A percentile compares a stretch with the other conserved stretches of the same genome.
These are phyloP conservation scores for Drosophila diplacantha DNA, from an alignment of 2,888 invertebrate genomes.

Conservation along the genomic window DNA sequence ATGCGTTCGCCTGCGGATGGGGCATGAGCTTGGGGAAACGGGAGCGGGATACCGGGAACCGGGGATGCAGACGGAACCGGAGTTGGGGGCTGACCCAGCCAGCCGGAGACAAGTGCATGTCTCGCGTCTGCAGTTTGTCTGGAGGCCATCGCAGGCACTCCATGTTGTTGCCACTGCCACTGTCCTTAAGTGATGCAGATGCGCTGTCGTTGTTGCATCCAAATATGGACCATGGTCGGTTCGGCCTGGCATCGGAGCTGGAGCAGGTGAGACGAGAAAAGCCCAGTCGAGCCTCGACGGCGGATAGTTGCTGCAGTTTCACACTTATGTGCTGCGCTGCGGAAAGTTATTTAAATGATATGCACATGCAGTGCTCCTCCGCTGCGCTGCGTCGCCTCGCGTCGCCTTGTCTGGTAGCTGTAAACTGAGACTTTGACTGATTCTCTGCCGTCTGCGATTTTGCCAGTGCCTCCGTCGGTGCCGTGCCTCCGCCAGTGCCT, in stretches of 20 bases:
- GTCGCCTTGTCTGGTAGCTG: conserved; percentile 34
- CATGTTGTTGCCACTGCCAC: conserved; percentile 45
- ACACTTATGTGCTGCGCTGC: conserved; percentile 61
- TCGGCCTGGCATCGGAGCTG: conserved; percentile 26
- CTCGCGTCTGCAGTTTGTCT: conserved; percentile 76
- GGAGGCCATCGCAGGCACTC: conserved; percentile 63
- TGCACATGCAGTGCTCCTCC: conserved; percentile 59
- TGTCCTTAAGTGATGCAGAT: conserved; percentile 66
- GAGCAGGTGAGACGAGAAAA: conserved; percentile 65
- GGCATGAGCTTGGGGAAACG: background rate
- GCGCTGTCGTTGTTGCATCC: conserved; percentile 49
- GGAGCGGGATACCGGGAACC: background rate
- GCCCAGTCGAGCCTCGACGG: conserved; percentile 32
- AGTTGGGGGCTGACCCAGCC: conserved; percentile 32
- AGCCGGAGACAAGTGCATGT: conserved; percentile 70
- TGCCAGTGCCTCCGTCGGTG: conserved; percentile 16
- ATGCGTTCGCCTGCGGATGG: conserved; percentile 50
- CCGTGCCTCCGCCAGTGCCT: conserved; percentile 12
- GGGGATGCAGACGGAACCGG: conserved; percentile 18
- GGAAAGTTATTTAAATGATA: conserved; percentile 71
- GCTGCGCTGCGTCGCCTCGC: conserved; percentile 15
- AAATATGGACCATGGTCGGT: conserved; percentile 73
- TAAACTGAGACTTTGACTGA: conserved; percentile 38
- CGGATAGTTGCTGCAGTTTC: conserved; percentile 63
- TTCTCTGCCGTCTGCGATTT: conserved; percentile 29